phyloP scores from a whole-genome alignment of 1,140 invertebrate species.

The Zaprionus nigranus region DNA sequence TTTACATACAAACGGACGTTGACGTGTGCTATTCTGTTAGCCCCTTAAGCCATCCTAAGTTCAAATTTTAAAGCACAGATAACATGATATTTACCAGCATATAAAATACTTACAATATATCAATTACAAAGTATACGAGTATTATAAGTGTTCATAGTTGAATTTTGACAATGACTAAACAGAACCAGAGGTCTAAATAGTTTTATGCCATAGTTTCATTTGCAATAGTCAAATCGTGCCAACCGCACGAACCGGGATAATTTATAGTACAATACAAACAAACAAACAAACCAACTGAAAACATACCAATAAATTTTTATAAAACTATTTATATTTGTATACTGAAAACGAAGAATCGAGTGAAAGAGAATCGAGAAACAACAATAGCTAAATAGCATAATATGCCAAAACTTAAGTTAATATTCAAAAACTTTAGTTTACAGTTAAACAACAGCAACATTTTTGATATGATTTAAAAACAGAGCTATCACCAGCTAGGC shows the following conservation, averaged over 20 bases:
- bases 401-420: constrained; percentile 79
- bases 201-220: constrained; percentile 77
- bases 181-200: constrained; percentile 29
- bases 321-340: constrained; percentile 85
- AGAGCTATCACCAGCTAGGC: constrained; percentile 43
- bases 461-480: constrained; percentile 67
- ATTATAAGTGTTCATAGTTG: constrained; percentile 71
- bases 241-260: constrained; percentile 82
- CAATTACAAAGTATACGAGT: constrained; percentile 66
- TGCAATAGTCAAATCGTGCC: constrained; percentile 82
- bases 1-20: constrained; percentile 26
- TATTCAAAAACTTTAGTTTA: constrained; percentile 58
- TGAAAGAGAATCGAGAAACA: constrained; percentile 40
- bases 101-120: constrained; percentile 67
- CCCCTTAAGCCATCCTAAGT: constrained; percentile 82
- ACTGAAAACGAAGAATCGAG: constrained; percentile 56
- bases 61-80: constrained; percentile 69
- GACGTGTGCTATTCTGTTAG: constrained; percentile 59
- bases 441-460: constrained; percentile 76
- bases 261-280: constrained; percentile 85
- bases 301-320: constrained; percentile 80
- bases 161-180: constrained; percentile 56
- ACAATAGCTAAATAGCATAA: constrained; percentile 79
- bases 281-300: constrained; percentile 60
- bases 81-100: constrained; percentile 62